Evolutionary conservation across 2,888 invertebrate species (phyloP).

Genomic region (Heliconius erato): DNA sequence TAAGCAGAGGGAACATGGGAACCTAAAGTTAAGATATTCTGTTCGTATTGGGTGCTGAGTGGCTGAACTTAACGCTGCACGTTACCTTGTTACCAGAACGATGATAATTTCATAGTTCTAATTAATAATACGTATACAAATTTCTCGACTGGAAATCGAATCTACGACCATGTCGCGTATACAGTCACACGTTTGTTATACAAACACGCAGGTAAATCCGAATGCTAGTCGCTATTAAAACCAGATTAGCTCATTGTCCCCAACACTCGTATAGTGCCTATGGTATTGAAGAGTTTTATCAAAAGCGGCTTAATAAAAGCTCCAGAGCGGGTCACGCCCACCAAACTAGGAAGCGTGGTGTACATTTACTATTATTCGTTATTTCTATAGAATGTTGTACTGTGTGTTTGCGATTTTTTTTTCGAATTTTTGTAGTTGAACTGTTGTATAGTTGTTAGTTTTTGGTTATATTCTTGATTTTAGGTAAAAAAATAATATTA

Average conservation of each 20-base stretch:
- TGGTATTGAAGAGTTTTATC: slow-evolving; percentile 30
- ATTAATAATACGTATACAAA: too few species aligned
- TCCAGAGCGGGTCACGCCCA: slow-evolving; percentile 49
- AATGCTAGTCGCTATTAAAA: background rate
- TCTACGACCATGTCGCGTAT: too few species aligned
- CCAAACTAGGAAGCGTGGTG: slow-evolving; percentile 55
- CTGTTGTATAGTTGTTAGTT: slow-evolving; percentile 4
- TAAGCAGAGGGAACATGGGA: too few species aligned
- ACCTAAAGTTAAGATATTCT: too few species aligned
- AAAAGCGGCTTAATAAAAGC: slow-evolving; percentile 38
- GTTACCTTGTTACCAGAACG: too few species aligned
- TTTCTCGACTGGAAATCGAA: too few species aligned
- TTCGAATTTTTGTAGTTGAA: background rate
- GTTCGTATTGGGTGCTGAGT: too few species aligned
- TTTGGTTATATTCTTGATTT: background rate
- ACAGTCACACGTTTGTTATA: background rate
- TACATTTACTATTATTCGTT: slow-evolving; percentile 50
- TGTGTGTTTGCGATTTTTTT: slow-evolving; percentile 20
- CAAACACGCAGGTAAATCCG: background rate
- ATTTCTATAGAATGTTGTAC: slow-evolving; percentile 34
- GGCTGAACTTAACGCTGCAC: too few species aligned
- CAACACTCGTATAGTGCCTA: background rate
- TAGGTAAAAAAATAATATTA: background rate
- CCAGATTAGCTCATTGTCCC: slow-evolving; percentile 29
- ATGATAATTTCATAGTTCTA: too few species aligned